Evolutionary conservation across 1,140 invertebrate genomes (phyloP).

Genomic region (Hetaerina americana): DNA sequence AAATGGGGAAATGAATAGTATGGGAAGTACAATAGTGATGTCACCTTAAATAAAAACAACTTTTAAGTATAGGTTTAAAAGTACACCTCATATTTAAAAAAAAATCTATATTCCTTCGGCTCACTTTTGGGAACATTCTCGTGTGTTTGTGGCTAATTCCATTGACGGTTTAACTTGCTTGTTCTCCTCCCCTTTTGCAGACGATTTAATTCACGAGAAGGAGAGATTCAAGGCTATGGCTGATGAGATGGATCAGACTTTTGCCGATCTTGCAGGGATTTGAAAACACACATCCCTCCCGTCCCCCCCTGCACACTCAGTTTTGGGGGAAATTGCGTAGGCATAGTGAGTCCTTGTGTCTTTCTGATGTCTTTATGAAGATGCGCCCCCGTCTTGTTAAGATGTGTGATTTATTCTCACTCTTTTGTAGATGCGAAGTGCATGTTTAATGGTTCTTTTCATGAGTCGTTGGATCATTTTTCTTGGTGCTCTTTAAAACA

Average conservation of each 20-base stretch:
- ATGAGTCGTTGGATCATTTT: background rate
- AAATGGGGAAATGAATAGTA: background rate
- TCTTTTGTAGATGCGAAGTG: background rate
- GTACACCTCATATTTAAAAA: background rate
- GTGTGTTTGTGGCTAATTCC: constrained; percentile 3
- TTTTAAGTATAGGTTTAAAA: background rate
- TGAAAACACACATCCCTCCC: constrained; percentile 33
- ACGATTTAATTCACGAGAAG: constrained; percentile 90
- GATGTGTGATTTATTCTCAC: background rate
- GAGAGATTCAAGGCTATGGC: constrained; percentile 96
- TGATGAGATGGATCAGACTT: constrained; percentile 92
- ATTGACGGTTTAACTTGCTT: constrained; percentile 3
- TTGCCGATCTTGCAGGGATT: constrained; percentile 85
- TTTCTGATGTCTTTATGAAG: background rate
- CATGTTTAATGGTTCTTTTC: background rate
- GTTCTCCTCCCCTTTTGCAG: constrained; percentile 43
- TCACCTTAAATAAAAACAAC: background rate
- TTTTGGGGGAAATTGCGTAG: background rate
- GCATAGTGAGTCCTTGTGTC: background rate
- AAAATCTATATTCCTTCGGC: background rate
- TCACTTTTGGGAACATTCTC: background rate
- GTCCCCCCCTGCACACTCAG: background rate
- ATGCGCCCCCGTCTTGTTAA: background rate
- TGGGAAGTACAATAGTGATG: background rate
- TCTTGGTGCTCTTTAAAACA: background rate